A percentile compares a stretch with the other conserved stretches of the same genome.
phyloP scores from a whole-genome alignment of 2,888 invertebrate genomes.

The Chromoteleia sp. region DNA sequence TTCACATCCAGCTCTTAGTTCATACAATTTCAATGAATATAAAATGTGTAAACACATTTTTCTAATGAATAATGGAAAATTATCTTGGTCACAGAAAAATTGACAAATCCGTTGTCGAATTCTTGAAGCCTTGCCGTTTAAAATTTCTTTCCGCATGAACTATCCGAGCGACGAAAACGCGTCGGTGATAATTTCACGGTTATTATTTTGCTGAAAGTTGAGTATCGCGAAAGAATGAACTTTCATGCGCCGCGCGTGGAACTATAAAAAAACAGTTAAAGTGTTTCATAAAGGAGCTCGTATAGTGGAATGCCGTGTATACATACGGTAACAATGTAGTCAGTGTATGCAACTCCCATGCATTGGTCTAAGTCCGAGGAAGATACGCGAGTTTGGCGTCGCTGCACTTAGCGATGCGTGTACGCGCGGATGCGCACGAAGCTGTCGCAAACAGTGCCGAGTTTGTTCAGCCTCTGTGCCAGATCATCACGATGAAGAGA shows the following conservation, averaged over 20 bases:
- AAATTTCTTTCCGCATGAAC: constrained; percentile 1
- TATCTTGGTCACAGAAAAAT: no score
- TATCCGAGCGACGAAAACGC: constrained; percentile 2
- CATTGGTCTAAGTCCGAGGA: constrained; percentile 37
- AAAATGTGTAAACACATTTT: no score
- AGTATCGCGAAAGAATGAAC: constrained; percentile 32
- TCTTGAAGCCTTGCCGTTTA: not conserved
- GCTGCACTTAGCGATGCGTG: constrained; percentile 68
- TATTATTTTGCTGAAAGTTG: constrained; percentile 43
- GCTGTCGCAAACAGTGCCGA: constrained; percentile 78
- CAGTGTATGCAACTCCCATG: constrained; percentile 65
- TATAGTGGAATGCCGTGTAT: constrained; percentile 58
- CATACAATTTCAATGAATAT: no score
- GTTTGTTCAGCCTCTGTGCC: constrained; percentile 77
- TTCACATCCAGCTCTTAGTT: no score
- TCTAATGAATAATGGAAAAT: no score
- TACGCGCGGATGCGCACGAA: constrained; percentile 67
- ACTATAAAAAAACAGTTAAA: constrained; percentile 61
- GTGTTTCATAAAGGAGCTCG: constrained; percentile 56
- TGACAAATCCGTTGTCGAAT: no score
- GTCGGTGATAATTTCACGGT: constrained; percentile 44
- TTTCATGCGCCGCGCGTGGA: constrained; percentile 29
- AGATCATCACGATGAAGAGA: constrained; percentile 72
- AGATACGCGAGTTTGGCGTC: constrained; percentile 49
- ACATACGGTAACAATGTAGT: constrained; percentile 64